Evolutionary conservation across 2,888 invertebrate genomes (phyloP), one percentile per base, ranked within the genome.

Genomic region (Trachelus stipa): DNA sequence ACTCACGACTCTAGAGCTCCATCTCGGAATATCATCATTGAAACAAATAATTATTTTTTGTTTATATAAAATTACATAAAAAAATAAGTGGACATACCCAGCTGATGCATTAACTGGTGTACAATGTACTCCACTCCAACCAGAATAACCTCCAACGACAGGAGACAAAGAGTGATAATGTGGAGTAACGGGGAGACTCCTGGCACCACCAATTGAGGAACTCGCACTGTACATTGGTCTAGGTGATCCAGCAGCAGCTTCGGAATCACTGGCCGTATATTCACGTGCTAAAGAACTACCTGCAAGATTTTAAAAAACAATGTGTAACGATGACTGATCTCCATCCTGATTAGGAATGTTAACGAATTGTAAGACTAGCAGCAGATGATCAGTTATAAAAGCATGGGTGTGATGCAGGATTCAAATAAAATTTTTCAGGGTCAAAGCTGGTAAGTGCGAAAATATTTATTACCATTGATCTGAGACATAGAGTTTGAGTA

Each of bases 141-240:
- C 84, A 11, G 88, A 81, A 82, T 88, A 90, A 68, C 84, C 82
- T 69, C 90, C 90, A 56, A 90, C 82, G 15, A 89, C 88, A 33
- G 91, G 89, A 15, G 90, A 90, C 68, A 85, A 83, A 12, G 89
- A 86, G 79, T 90, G 89, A 83, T 89, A 90, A 82, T 89, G 88
- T 34, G 91, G 90, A 73, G 89, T 89, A 73, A 89, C 87, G 34
- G 90, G 90, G 37, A 91, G 84, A 81, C 90, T 87, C 84, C 91
- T 88, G n/a, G 89, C 88, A 81, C 89, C 89, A 76, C 85, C 80
- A 75, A 88, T 82, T 15, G 88, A 85, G 76, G 88, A 82, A 81
- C 87, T 86, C 75, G 91, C 86, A 84, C 84, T 87, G 82, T 90
- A 91, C 91, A 91, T 91, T 88, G 90, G 90, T 84, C 84, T 87